phyloP scores from a whole-genome alignment of 2,113 vertebrate genomes.

The Nerophis lumbriciformis region DNA sequence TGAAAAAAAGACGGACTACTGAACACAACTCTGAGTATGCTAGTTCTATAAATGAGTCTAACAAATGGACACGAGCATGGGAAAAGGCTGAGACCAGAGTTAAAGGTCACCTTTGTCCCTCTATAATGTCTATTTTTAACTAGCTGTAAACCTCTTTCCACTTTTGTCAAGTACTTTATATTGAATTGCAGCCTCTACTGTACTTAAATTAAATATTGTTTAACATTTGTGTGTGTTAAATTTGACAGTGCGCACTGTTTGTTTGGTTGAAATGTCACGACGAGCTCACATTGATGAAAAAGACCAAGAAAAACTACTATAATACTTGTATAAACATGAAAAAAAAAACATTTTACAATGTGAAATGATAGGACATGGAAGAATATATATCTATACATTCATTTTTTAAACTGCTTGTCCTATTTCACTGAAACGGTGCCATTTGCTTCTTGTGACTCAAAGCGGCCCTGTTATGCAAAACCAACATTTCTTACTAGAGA shows the following conservation, averaged over 20 bases:
- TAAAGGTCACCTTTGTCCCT: not conserved
- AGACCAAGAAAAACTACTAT: too few species aligned
- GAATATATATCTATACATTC: too few species aligned
- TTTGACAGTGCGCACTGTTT: not conserved
- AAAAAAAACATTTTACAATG: too few species aligned
- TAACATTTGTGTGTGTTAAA: slow-evolving; percentile 2
- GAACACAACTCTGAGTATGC: not conserved
- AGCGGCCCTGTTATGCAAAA: too few species aligned
- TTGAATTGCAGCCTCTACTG: slow-evolving; percentile 9
- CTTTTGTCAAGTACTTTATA: slow-evolving; percentile 14
- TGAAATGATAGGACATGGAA: too few species aligned
- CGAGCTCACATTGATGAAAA: not conserved
- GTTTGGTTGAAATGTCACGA: not conserved
- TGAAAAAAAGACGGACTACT: not conserved
- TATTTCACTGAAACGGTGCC: too few species aligned
- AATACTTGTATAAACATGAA: too few species aligned
- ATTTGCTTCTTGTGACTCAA: too few species aligned
- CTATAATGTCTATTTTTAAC: slow-evolving; percentile 5
- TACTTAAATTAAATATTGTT: not conserved
- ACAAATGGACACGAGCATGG: not conserved
- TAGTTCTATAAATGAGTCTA: not conserved
- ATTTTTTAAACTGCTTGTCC: too few species aligned
- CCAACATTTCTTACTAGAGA: too few species aligned
- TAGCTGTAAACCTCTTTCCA: slow-evolving; percentile 4
- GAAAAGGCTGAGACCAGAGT: not conserved